Conservation (phyloP, 2,888 invertebrate species). For the Leucoma salicis region DNA sequence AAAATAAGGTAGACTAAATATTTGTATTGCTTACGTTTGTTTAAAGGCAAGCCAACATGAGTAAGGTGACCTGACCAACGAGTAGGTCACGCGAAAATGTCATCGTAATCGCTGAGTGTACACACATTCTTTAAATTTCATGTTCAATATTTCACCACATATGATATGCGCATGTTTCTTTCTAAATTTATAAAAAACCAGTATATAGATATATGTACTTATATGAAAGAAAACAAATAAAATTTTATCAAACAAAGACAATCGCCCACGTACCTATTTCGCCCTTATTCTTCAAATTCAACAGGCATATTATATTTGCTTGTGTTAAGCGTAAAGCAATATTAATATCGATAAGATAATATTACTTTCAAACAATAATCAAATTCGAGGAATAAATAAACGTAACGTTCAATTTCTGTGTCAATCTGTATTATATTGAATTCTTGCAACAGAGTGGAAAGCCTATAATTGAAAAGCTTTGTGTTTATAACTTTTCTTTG, state of each 20-base stretch:
- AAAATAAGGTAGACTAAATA: constrained; percentile 9
- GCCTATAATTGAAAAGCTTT: not conserved
- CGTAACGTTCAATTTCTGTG: constrained; percentile 4
- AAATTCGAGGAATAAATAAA: constrained; percentile 6
- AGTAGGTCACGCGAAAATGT: not conserved
- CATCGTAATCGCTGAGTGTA: not conserved
- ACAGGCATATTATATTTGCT: no score
- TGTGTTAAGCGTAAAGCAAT: no score
- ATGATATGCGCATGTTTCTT: no score
- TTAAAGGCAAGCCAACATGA: constrained; percentile 31
- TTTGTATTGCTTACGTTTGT: constrained; percentile 6
- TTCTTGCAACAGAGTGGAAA: not conserved
- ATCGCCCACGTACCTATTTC: no score
- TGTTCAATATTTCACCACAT: no score
- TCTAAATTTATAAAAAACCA: no score
- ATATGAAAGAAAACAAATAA: no score
- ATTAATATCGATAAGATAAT: constrained; percentile 8
- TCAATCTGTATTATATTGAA: not conserved
- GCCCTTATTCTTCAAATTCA: no score
- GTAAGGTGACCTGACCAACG: constrained; percentile 3
- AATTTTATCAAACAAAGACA: no score
- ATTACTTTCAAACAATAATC: constrained; percentile 13
- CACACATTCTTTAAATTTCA: constrained; percentile 7
- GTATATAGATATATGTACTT: no score
- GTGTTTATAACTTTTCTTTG: no score